Evolutionary conservation across 2,888 invertebrate genomes (phyloP).

Genomic region (Alviniconcha strummeri): DNA sequence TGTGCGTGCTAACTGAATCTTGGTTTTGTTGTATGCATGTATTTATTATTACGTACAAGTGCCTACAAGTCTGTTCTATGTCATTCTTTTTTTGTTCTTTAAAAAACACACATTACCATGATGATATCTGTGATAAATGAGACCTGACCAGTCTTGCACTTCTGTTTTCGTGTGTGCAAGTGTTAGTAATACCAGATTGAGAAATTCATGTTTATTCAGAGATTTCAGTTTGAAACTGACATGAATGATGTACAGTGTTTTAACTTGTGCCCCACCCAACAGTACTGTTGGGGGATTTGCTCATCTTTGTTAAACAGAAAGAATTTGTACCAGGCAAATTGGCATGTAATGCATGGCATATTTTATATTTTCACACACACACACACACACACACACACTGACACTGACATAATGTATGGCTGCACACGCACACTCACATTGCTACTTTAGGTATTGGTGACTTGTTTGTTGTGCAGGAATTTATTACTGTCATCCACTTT

Average conservation of each 20-base stretch:
- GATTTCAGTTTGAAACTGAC: neutral
- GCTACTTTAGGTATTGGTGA: too few relatives aligned
- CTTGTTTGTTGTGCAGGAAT: too few relatives aligned
- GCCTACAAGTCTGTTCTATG: too few relatives aligned
- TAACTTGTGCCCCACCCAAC: neutral
- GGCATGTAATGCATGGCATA: neutral
- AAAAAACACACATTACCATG: too few relatives aligned
- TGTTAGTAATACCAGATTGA: too few relatives aligned
- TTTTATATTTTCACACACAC: neutral
- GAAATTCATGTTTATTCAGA: neutral
- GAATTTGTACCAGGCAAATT: neutral
- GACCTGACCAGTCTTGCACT: too few relatives aligned
- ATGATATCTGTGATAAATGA: too few relatives aligned
- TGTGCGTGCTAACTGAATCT: too few relatives aligned
- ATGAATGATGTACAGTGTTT: neutral
- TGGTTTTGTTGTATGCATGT: too few relatives aligned
- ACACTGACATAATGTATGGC: neutral
- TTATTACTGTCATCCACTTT: neutral
- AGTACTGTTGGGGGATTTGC: neutral
- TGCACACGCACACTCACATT: neutral
- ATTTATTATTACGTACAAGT: too few relatives aligned
- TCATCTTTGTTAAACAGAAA: neutral
- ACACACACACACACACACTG: conserved; percentile 1
- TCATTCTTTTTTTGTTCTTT: too few relatives aligned
- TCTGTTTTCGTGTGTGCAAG: too few relatives aligned